Conservation (phyloP, 1,140 invertebrate genomes). For the Drosophila burlai region DNA sequence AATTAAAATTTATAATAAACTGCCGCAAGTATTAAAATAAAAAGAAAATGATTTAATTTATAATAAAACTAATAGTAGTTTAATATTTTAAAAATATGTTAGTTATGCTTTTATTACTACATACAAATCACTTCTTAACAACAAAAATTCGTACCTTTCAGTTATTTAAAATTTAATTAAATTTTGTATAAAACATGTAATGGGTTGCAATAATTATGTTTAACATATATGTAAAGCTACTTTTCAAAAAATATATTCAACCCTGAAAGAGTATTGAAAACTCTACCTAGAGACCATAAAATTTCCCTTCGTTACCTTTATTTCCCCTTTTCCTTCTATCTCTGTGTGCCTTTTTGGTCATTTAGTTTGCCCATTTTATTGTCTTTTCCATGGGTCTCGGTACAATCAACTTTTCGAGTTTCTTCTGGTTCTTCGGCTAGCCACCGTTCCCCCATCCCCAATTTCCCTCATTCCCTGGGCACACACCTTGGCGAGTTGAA, state of each 20-base stretch:
- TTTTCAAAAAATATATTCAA: not conserved
- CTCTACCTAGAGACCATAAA: too few relatives aligned
- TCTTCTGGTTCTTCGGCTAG: constrained; percentile 4
- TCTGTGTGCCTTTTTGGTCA: constrained; percentile 45
- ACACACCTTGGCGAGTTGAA: constrained; percentile 19
- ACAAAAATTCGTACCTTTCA: too few relatives aligned
- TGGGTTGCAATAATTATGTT: not conserved
- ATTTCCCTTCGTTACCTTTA: constrained; percentile 5
- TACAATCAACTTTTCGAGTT: constrained; percentile 31
- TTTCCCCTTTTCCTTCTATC: not conserved
- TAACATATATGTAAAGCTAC: not conserved
- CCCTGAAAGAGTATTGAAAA: not conserved
- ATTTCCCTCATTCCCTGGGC: constrained; percentile 6
- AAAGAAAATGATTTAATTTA: too few relatives aligned
- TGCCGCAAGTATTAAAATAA: too few relatives aligned
- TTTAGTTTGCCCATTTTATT: constrained; percentile 70
- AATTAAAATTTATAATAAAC: not conserved
- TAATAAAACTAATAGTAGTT: too few relatives aligned
- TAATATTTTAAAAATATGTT: too few relatives aligned
- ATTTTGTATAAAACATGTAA: not conserved
- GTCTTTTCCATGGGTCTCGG: constrained; percentile 57
- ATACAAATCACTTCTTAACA: too few relatives aligned
- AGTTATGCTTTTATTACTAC: too few relatives aligned
- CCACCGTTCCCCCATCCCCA: not conserved
- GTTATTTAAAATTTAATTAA: too few relatives aligned